Conservation (phyloP, 2,113 vertebrate genomes). For the Macrotus californicus region DNA sequence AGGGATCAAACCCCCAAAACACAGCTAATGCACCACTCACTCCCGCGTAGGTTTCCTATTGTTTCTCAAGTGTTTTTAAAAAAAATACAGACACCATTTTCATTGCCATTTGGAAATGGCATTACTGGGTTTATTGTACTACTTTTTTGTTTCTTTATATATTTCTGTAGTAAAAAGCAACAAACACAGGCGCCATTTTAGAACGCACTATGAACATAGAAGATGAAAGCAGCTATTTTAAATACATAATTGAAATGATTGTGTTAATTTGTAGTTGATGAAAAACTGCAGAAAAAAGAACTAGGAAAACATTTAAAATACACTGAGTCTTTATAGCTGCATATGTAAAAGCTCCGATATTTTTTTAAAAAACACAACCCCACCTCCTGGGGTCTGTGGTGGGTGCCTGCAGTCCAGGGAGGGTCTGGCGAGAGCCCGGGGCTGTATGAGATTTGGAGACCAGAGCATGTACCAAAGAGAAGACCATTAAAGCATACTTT, state of each 20-base stretch:
- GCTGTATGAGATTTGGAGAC: too few species aligned
- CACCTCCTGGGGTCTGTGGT: too few species aligned
- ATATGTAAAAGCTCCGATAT: neutral
- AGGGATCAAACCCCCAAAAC: neutral
- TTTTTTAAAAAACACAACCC: neutral
- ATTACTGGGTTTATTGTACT: neutral
- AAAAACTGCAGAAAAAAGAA: constrained; percentile 4
- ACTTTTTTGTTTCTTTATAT: neutral
- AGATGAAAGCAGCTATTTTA: constrained; percentile 8
- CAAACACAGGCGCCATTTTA: neutral
- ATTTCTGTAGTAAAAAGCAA: constrained; percentile 8
- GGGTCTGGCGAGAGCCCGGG: too few species aligned
- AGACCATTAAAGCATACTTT: too few species aligned
- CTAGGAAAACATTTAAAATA: neutral
- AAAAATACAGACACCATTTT: neutral
- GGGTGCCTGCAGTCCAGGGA: too few species aligned
- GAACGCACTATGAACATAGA: neutral
- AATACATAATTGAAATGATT: neutral
- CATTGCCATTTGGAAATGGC: neutral
- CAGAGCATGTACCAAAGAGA: too few species aligned
- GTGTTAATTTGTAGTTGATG: neutral
- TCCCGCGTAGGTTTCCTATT: neutral
- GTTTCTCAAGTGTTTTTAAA: neutral
- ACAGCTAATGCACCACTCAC: neutral
- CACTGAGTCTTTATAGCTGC: neutral